Conservation (phyloP, 2,888 invertebrate genomes). For the Dicycla oo region DNA sequence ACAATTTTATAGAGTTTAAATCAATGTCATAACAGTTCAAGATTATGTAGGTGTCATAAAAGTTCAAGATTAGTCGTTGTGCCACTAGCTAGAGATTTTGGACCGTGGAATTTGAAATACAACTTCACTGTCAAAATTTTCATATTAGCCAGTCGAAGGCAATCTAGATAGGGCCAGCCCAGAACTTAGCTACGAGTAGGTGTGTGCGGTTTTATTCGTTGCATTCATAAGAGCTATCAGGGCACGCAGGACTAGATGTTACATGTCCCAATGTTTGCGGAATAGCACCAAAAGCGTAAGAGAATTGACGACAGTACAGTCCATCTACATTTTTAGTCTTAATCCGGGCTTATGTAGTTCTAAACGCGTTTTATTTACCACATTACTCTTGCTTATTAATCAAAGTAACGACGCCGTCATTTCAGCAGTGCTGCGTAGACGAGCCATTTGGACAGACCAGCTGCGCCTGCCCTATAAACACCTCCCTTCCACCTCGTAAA, state of each 20-base stretch:
- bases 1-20: too few species aligned
- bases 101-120: not conserved
- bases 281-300: not conserved
- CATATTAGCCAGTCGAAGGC: not conserved
- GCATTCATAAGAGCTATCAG: not conserved
- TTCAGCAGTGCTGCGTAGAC: constrained; percentile 36
- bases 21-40: too few species aligned
- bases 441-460: constrained; percentile 56
- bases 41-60: too few species aligned
- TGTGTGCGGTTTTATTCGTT: not conserved
- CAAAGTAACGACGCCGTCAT: constrained; percentile 51
- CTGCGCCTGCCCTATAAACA: constrained; percentile 68
- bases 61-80: too few species aligned
- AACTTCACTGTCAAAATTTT: not conserved
- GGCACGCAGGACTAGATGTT: too few species aligned
- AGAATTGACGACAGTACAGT: not conserved
- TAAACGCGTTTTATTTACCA: constrained; percentile 39
- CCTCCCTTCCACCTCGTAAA: constrained; percentile 69
- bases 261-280: not conserved
- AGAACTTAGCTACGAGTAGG: not conserved
- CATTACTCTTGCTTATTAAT: constrained; percentile 56
- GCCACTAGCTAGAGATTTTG: constrained; percentile 7
- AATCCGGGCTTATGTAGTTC: constrained; percentile 8
- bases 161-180: not conserved
- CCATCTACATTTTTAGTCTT: not conserved